Percentiles rank a stretch among this genome's conserved stretches.
Conservation (phyloP, 2,113 vertebrate genomes). For the Thamnaconus septentrionalis region DNA sequence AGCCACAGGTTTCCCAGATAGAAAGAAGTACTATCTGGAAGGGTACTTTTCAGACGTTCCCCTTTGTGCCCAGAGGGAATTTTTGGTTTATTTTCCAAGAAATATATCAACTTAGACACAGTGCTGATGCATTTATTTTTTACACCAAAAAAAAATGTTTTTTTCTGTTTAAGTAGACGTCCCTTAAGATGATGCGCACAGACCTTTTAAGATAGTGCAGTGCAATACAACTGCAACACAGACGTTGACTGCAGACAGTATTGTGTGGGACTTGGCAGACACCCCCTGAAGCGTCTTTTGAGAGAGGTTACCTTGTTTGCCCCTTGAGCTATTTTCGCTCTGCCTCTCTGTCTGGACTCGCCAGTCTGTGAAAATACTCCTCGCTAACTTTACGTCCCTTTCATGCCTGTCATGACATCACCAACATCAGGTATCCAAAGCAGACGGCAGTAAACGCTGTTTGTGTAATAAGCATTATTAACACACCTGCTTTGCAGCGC, state of each 20-base stretch:
- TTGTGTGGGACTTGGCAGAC: conserved; percentile 77
- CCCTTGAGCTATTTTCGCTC: conserved; percentile 76
- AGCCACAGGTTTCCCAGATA: too few species aligned
- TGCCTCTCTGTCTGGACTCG: conserved; percentile 71
- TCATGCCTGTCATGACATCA: conserved; percentile 66
- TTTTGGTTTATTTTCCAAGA: too few species aligned
- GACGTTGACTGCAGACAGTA: conserved; percentile 67
- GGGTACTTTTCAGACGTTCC: too few species aligned
- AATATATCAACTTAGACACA: conserved; percentile 13
- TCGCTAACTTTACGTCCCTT: conserved; percentile 57
- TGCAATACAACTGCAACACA: conserved; percentile 58
- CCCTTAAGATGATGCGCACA: conserved; percentile 38
- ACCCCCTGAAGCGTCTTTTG: conserved; percentile 74
- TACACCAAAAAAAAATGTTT: conserved; percentile 5
- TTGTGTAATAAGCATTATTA: conserved; percentile 73
- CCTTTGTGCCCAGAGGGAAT: too few species aligned
- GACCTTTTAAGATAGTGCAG: conserved; percentile 49
- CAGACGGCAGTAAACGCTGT: conserved; percentile 74
- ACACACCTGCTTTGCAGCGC: conserved; percentile 77
- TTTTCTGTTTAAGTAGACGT: conserved; percentile 27
- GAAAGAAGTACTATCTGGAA: too few species aligned
- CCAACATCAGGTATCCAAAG: conserved; percentile 72
- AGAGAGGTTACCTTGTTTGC: conserved; percentile 77
- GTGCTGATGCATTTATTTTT: conserved; percentile 10
- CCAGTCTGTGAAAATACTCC: conserved; percentile 73